Percentiles rank a stretch among this genome's conserved stretches.
Conservation (phyloP, 2,113 vertebrate genomes). For the Pedionomus torquatus region DNA sequence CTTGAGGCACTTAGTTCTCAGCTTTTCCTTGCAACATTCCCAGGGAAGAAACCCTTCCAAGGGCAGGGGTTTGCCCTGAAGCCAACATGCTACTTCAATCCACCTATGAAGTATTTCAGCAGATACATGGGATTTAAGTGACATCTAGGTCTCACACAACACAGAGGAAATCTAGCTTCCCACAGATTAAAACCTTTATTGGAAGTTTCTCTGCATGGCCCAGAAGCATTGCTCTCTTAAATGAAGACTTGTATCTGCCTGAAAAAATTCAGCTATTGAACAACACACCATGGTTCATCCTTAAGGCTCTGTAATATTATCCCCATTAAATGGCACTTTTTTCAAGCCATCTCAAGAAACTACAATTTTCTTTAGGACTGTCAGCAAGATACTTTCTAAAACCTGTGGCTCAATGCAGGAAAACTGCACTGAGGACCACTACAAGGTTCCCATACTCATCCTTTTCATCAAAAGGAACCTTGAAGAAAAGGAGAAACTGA, state of each 20-base stretch:
- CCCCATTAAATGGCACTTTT: not conserved
- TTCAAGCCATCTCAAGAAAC: not conserved
- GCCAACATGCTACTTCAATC: not conserved
- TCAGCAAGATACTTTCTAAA: not conserved
- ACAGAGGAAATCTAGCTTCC: not conserved
- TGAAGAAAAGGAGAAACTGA: not conserved
- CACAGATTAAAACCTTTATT: conserved; percentile 20
- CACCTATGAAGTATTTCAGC: not conserved
- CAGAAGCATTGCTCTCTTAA: not conserved
- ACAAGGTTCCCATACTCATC: not conserved
- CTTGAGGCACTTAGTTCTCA: not conserved
- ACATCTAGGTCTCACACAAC: not conserved
- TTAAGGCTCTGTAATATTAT: not conserved
- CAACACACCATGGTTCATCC: not conserved
- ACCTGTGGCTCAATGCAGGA: not conserved
- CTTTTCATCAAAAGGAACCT: not conserved
- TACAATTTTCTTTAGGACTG: not conserved
- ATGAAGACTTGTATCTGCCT: not conserved
- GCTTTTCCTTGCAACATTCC: not conserved
- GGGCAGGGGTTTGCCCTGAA: not conserved
- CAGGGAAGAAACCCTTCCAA: not conserved
- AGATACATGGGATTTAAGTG: not conserved
- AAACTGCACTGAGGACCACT: not conserved
- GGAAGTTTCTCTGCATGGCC: not conserved
- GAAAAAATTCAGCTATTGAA: not conserved